A percentile compares a stretch with the other conserved stretches of the same genome.
Conservation (phyloP, 2,797 vertebrate genomes). For the Psittacula derbiana region DNA sequence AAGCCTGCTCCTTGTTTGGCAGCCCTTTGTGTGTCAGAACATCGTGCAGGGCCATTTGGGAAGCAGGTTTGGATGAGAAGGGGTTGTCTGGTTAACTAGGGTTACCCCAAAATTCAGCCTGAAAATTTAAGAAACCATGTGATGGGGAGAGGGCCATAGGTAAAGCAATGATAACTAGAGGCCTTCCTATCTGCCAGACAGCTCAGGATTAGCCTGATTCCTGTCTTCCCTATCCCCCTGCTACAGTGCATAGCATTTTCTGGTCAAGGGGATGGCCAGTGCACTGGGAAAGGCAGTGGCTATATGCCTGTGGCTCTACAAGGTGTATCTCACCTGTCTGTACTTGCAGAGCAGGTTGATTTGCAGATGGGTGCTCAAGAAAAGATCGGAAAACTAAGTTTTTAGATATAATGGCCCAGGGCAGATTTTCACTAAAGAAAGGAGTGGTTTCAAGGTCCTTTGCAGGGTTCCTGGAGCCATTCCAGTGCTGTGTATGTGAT, state of each 20-base stretch:
- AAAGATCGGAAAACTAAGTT: not conserved
- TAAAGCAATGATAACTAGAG: not conserved
- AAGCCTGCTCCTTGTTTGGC: not conserved
- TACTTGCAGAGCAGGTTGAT: not conserved
- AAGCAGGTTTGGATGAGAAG: not conserved
- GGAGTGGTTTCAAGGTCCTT: not conserved
- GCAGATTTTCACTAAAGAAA: not conserved
- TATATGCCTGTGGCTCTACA: not conserved
- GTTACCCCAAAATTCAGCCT: not conserved
- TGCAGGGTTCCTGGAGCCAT: not conserved
- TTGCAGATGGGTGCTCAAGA: not conserved
- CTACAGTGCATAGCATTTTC: not conserved
- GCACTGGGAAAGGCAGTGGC: not conserved
- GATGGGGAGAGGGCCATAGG: too few relatives aligned
- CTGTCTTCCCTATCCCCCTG: not conserved
- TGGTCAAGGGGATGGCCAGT: not conserved
- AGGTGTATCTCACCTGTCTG: accelerated
- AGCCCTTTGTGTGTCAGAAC: not conserved
- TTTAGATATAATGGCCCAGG: not conserved
- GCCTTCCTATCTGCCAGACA: not conserved
- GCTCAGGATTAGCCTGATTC: not conserved
- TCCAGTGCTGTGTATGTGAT: not conserved
- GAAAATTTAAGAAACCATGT: not conserved
- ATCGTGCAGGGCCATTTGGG: not conserved
- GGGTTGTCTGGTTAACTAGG: not conserved